Evolutionary conservation across 2,888 invertebrate genomes (phyloP).

Genomic region (Machimus atricapillus): DNA sequence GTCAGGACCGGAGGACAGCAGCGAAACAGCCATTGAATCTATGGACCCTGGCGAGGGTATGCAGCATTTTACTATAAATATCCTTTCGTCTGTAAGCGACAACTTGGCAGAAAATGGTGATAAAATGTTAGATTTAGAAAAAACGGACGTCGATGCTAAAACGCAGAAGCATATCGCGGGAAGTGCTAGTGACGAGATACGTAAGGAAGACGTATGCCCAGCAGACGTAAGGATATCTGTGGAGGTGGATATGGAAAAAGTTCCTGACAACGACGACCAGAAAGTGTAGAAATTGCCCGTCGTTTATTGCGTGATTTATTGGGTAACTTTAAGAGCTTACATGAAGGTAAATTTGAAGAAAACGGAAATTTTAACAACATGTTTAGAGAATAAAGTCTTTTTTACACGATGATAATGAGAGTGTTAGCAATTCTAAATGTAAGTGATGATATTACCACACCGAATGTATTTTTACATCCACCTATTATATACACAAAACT

Average conservation of each 20-base stretch:
- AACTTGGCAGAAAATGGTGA: not conserved
- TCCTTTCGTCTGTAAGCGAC: not conserved
- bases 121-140: not conserved
- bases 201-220: not conserved
- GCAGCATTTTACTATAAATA: constrained; percentile 5
- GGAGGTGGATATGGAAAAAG: not conserved
- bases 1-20: not conserved
- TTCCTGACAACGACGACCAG: not conserved
- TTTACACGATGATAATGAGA: not conserved
- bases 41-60: not conserved
- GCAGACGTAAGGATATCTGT: constrained; percentile 6
- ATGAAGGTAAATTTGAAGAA: not conserved
- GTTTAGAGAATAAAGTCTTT: not conserved
- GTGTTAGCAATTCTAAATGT: not conserved
- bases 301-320: constrained; percentile 16
- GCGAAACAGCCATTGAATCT: not conserved
- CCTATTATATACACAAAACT: not conserved
- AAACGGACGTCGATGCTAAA: not conserved
- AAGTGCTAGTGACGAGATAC: not conserved
- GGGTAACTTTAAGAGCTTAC: not conserved
- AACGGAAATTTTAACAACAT: not conserved
- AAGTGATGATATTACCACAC: not conserved
- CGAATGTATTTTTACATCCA: not conserved
- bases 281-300: not conserved
- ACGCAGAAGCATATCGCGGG: not conserved